A percentile compares a stretch with the other conserved stretches of the same genome.
Evolutionary conservation across 2,113 vertebrate species (phyloP).

Genomic region (Cephalopterus ornatus): DNA sequence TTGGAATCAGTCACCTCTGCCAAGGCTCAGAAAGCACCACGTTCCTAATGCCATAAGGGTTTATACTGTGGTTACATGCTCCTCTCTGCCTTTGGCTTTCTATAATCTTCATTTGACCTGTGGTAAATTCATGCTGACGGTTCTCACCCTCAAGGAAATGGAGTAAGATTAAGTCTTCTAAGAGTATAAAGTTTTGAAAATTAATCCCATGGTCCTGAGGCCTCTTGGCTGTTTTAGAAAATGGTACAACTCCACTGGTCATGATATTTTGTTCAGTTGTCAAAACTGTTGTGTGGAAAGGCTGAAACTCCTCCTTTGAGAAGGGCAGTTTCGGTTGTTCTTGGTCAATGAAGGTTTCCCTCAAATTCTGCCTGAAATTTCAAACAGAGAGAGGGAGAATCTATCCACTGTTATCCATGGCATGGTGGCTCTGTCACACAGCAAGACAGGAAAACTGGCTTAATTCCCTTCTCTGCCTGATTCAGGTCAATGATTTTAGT

Average conservation of each 20-base stretch:
- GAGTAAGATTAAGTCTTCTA: slow-evolving; percentile 25
- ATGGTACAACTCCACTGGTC: not conserved
- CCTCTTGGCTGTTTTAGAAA: not conserved
- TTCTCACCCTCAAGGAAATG: slow-evolving; percentile 26
- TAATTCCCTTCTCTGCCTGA: not conserved
- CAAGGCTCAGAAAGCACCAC: not conserved
- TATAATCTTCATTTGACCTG: slow-evolving; percentile 30
- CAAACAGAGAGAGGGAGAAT: not conserved
- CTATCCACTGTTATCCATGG: not conserved
- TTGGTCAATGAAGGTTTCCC: not conserved
- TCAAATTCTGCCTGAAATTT: not conserved
- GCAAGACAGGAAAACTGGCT: not conserved
- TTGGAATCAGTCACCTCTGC: slow-evolving; percentile 6
- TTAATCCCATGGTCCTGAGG: not conserved
- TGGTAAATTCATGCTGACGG: slow-evolving; percentile 27
- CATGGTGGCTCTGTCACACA: not conserved
- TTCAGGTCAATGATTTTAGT: not conserved
- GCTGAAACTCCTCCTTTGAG: not conserved
- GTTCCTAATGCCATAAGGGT: not conserved
- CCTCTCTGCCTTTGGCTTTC: not conserved
- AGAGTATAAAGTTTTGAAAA: slow-evolving; percentile 16
- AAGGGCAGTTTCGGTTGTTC: not conserved
- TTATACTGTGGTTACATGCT: not conserved
- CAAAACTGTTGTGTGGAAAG: not conserved
- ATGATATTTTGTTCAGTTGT: not conserved